Percentiles rank a stretch among this genome's conserved stretches.
These are phyloP conservation scores for Blastomussa wellsi DNA, from an alignment of 92 coral and sea anemone genomes.

Conservation along the genomic window DNA sequence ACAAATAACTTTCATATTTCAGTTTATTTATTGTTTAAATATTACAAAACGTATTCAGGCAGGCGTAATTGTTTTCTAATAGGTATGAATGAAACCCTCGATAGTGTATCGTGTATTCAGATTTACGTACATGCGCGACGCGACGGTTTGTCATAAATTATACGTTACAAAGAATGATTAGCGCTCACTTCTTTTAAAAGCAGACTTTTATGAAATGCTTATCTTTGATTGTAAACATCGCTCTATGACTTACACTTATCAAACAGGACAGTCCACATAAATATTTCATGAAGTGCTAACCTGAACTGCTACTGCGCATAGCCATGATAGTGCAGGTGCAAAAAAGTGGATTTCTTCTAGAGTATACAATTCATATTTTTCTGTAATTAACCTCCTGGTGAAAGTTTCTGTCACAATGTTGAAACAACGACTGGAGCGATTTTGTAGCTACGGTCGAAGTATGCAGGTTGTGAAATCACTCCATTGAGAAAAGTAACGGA, in stretches of 20 bases:
- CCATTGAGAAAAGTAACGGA: constrained; percentile 24
- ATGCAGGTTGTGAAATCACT: background rate
- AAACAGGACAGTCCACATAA: constrained; percentile 18
- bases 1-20: background rate
- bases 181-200: background rate
- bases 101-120: background rate
- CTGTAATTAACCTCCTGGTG: constrained; percentile 38
- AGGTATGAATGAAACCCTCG: background rate
- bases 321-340: constrained; percentile 20
- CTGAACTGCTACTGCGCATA: constrained; percentile 32
- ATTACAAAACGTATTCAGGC: background rate
- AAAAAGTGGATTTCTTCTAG: constrained; percentile 26
- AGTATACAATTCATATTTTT: constrained; percentile 40
- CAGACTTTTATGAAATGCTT: background rate
- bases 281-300: constrained; percentile 25
- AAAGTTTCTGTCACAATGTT: constrained; percentile 29
- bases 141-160: background rate
- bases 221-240: constrained; percentile 12
- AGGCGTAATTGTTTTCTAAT: background rate
- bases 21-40: constrained; percentile 1
- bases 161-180: background rate
- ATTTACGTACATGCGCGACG: background rate
- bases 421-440: constrained; percentile 4
- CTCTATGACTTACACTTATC: constrained; percentile 13
- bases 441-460: background rate